phyloP scores from a whole-genome alignment of 2,888 invertebrate genomes.

The Epirrhoe tristata region DNA sequence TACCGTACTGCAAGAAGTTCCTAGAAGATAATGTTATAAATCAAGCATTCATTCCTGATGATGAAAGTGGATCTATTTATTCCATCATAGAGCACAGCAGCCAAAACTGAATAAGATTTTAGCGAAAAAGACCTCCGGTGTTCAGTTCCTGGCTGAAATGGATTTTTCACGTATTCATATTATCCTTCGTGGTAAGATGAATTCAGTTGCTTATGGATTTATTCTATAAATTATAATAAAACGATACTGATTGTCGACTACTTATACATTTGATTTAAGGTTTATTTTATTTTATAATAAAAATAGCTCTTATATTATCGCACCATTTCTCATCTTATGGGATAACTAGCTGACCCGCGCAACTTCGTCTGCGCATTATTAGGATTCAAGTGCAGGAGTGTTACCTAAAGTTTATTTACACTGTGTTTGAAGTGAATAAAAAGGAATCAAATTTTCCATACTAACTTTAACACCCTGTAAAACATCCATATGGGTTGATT shows the following conservation, averaged over 20 bases:
- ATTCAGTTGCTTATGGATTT: background rate
- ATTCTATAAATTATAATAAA: background rate
- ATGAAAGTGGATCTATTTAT: slow-evolving; percentile 43
- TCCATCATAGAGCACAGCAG: slow-evolving; percentile 35
- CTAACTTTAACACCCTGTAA: too few species aligned
- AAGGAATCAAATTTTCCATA: too few species aligned
- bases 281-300: background rate
- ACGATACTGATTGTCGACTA: background rate
- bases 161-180: background rate
- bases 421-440: too few species aligned
- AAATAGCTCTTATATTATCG: background rate
- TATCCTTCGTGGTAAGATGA: background rate
- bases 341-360: too few species aligned
- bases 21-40: slow-evolving; percentile 63
- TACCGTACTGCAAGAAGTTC: slow-evolving; percentile 68
- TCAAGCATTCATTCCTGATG: slow-evolving; percentile 53
- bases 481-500: too few species aligned
- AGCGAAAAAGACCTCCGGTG: background rate
- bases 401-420: too few species aligned
- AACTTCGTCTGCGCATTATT: too few species aligned
- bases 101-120: background rate
- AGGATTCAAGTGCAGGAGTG: too few species aligned
- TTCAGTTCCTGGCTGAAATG: background rate
- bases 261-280: background rate
- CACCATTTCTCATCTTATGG: background rate